Evolutionary conservation across 2,113 vertebrate genomes (phyloP).

Genomic region (Alethe castanea): DNA sequence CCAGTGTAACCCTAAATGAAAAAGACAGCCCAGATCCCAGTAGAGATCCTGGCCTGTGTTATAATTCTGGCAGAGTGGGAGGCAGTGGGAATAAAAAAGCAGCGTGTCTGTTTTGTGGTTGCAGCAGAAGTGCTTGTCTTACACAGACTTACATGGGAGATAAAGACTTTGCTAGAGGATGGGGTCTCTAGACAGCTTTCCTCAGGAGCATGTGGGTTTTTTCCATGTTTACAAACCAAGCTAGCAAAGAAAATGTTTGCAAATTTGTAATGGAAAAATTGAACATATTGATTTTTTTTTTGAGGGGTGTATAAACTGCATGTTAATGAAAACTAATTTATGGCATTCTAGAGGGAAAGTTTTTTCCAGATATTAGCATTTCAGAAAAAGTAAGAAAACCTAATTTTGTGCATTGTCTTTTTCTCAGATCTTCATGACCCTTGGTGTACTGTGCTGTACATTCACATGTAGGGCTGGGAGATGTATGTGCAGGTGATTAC

Average conservation of each 20-base stretch:
- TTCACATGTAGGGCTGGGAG: background rate
- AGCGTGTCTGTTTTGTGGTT: background rate
- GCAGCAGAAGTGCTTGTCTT: background rate
- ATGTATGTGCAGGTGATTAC: background rate
- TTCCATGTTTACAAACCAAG: background rate
- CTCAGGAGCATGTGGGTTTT: background rate
- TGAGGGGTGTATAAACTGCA: fast-evolving
- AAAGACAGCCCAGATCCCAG: background rate
- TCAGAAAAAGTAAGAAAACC: background rate
- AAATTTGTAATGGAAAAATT: background rate
- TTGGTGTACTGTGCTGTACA: background rate
- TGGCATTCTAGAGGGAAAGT: background rate
- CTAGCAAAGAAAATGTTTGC: background rate
- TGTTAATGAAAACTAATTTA: background rate
- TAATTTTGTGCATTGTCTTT: background rate
- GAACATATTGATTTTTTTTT: background rate
- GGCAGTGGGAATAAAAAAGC: background rate
- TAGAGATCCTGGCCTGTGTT: background rate
- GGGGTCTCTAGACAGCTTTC: background rate
- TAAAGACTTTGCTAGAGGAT: background rate
- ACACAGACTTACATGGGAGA: background rate
- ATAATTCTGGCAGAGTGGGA: background rate
- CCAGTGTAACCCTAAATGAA: background rate
- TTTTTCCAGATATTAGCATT: background rate
- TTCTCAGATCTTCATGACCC: background rate